Conservation (phyloP, 2,113 vertebrate genomes). For the Ahaetulla prasina region DNA sequence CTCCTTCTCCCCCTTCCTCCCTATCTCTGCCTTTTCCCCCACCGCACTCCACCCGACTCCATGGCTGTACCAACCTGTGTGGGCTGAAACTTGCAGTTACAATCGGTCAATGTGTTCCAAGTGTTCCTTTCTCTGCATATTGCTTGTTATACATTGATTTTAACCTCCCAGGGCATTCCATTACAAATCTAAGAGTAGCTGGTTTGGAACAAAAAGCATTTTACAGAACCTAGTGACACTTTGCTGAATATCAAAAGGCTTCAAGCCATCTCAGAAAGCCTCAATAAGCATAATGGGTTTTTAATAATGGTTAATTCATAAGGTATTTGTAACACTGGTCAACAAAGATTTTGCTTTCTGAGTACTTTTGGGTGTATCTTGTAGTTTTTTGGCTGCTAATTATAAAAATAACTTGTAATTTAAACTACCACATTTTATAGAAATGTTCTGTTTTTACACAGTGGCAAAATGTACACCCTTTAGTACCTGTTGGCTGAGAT, state of each 20-base stretch:
- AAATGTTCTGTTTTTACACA: not conserved
- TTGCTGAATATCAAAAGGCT: not conserved
- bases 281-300: not conserved
- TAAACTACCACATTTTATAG: not conserved
- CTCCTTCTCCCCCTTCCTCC: not conserved
- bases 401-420: not conserved
- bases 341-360: not conserved
- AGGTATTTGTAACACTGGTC: not conserved
- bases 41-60: not conserved
- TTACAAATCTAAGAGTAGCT: not conserved
- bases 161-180: not conserved
- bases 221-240: not conserved
- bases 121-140: not conserved
- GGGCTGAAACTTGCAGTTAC: not conserved
- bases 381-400: not conserved
- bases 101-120: not conserved
- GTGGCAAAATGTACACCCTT: not conserved
- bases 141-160: not conserved
- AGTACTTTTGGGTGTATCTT: not conserved
- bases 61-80: not conserved
- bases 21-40: not conserved
- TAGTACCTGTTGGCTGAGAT: not conserved
- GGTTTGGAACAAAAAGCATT: not conserved
- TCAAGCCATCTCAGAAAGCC: not conserved
- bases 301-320: not conserved